Evolutionary conservation across 2,113 vertebrate genomes (phyloP).

Genomic region (Equus przewalskii): DNA sequence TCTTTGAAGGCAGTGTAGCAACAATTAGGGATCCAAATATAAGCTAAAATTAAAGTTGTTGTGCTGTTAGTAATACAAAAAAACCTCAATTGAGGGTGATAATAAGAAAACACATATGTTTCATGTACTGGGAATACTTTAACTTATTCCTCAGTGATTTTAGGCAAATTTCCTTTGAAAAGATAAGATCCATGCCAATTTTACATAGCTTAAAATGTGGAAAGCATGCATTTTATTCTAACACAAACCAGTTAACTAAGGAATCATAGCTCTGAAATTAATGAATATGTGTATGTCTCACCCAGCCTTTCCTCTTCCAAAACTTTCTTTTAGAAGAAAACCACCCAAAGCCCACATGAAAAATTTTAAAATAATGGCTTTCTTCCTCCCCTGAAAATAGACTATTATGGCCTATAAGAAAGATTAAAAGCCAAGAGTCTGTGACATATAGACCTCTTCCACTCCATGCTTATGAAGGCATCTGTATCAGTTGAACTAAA

Average conservation of each 20-base stretch:
- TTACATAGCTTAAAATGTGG: not conserved
- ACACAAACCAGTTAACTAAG: constrained; percentile 3
- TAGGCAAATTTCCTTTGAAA: constrained; percentile 17
- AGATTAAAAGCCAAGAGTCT: not conserved
- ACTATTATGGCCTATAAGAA: not conserved
- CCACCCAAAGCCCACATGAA: not conserved
- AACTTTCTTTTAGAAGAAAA: constrained; percentile 17
- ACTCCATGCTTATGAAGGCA: not conserved
- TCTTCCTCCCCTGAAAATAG: not conserved
- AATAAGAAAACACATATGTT: not conserved
- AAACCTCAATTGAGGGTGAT: not conserved
- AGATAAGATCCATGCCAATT: not conserved
- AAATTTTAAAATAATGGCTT: not conserved
- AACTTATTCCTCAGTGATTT: constrained; percentile 22
- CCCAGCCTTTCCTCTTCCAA: not conserved
- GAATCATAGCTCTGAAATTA: constrained; percentile 18
- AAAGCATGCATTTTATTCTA: not conserved
- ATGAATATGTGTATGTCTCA: not conserved
- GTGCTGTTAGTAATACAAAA: not conserved
- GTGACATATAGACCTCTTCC: not conserved
- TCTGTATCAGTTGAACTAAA: not conserved
- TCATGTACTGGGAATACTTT: not conserved
- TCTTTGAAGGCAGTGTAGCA: not conserved
- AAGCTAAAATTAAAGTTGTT: constrained; percentile 27
- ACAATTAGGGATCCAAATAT: not conserved